Evolutionary conservation across 2,888 invertebrate species (phyloP), one percentile per base, ranked within the genome.

Genomic region (Alsophila aescularia): DNA sequence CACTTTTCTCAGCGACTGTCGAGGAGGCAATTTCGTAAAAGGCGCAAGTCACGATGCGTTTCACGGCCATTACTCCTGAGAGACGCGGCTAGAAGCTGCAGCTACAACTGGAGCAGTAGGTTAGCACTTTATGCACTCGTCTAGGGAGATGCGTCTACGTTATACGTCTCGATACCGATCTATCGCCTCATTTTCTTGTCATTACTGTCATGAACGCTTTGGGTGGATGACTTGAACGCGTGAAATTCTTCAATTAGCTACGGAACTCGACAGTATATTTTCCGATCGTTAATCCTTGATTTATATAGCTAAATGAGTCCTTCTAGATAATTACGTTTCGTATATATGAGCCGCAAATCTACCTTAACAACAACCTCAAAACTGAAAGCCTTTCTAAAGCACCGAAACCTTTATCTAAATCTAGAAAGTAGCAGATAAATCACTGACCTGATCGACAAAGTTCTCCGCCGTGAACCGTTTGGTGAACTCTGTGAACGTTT

Each of bases 361-460:
- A 34, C 31, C 41, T 34, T 49, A 47, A 67, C 69, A 66, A 58
- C 60, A 57, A 65, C 56, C 49, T 62, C 52, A 52, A 50, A 60
- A 66, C 61, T 70, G 67, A 51, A 24, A 51, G 36, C n/a, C 36
- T 16, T 32, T 50, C 36, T 34, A 55, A 59, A 55, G 51, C 48
- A 54, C 37, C 29, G 10, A 37, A 45, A 39, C 47, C 37, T 14
- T 8, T 7, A 8, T 24, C 24, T 16, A 40, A 31, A 12, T 49
- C 31, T 56, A 67, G 48, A 64, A 60, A 64, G 49, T 65, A 67
- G 16, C 6, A 53, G 55, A 47, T 43, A 44, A 67, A 62, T 52
- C 73, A 91, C 93, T 93, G 85, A 97, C 97, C 95, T 97, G 97
- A 79, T 98, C 97, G 13, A 97, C 96, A 83, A 97, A 98, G 75